Conservation (phyloP, 2,797 vertebrate genomes). For the Acanthurus leucopareius region DNA sequence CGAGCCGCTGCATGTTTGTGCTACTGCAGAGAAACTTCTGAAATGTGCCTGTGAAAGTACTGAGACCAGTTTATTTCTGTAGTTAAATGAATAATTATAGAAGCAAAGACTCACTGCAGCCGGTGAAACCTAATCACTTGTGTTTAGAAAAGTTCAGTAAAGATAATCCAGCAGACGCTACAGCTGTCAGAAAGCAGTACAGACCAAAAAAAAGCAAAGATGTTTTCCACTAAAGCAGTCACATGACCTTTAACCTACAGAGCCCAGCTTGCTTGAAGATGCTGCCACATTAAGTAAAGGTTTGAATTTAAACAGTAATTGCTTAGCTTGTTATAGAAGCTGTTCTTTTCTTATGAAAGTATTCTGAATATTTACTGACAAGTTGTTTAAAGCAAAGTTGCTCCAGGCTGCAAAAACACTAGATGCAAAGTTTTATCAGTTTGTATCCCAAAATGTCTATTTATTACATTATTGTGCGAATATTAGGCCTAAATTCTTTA, state of each 20-base stretch:
- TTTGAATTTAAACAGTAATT: not conserved
- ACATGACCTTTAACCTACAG: not conserved
- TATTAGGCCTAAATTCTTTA: not conserved
- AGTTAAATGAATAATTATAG: too few relatives aligned
- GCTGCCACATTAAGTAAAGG: not conserved
- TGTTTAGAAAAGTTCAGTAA: not conserved
- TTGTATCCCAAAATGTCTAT: not conserved
- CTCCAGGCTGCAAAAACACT: slow-evolving; percentile 11
- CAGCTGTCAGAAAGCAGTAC: slow-evolving; percentile 7
- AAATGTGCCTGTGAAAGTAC: not conserved
- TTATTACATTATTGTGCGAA: not conserved
- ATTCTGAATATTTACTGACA: too few relatives aligned
- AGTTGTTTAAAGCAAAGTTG: slow-evolving; percentile 8
- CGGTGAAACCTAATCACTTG: not conserved
- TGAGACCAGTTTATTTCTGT: too few relatives aligned
- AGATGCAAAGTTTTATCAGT: not conserved
- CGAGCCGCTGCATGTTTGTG: not conserved
- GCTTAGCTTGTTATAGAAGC: not conserved
- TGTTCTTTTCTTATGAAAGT: not conserved
- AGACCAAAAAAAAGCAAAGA: not conserved
- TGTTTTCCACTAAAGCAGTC: not conserved
- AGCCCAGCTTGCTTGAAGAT: not conserved
- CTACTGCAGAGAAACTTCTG: not conserved
- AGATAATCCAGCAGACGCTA: not conserved
- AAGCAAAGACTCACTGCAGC: too few relatives aligned